These are phyloP conservation scores for Thera obeliscata DNA, from an alignment of 2,888 invertebrate genomes.

Conservation along the genomic window DNA sequence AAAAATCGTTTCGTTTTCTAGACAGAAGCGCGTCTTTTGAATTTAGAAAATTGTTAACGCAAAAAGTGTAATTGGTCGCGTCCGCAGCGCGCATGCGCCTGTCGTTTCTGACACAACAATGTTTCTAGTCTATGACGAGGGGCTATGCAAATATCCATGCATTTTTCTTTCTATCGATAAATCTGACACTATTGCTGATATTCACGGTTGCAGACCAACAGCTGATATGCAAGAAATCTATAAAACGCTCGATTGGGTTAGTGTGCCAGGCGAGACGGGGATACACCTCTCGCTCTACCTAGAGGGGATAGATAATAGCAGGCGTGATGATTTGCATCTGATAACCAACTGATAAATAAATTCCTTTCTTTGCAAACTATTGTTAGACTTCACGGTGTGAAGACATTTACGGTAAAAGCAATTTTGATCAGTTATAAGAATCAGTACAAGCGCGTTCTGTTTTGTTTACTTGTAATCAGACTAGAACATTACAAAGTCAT, in stretches of 20 bases:
- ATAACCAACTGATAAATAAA: conserved; percentile 70
- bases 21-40: conserved; percentile 60
- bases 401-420: conserved; percentile 37
- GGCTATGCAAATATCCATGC: conserved; percentile 67
- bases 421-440: conserved; percentile 42
- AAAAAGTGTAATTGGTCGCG: conserved; percentile 68
- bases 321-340: conserved; percentile 77
- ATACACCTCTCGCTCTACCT: conserved; percentile 57
- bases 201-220: conserved; percentile 39
- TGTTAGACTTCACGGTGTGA: conserved; percentile 61
- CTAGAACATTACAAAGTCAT: conserved; percentile 20
- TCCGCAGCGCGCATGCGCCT: conserved; percentile 64
- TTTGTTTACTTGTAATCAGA: conserved; percentile 39
- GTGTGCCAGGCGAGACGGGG: conserved; percentile 69
- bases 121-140: conserved; percentile 55
- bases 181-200: conserved; percentile 42
- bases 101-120: conserved; percentile 65
- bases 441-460: conserved; percentile 24
- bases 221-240: conserved; percentile 56
- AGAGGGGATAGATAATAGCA: conserved; percentile 78
- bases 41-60: conserved; percentile 68
- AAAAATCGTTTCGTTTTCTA: conserved; percentile 67
- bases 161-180: conserved; percentile 60
- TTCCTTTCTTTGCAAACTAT: conserved; percentile 64
- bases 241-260: conserved; percentile 75